A percentile compares a stretch with the other conserved stretches of the same genome.
phyloP scores from a whole-genome alignment of 2,888 invertebrate species.

The Apodemia zela region DNA sequence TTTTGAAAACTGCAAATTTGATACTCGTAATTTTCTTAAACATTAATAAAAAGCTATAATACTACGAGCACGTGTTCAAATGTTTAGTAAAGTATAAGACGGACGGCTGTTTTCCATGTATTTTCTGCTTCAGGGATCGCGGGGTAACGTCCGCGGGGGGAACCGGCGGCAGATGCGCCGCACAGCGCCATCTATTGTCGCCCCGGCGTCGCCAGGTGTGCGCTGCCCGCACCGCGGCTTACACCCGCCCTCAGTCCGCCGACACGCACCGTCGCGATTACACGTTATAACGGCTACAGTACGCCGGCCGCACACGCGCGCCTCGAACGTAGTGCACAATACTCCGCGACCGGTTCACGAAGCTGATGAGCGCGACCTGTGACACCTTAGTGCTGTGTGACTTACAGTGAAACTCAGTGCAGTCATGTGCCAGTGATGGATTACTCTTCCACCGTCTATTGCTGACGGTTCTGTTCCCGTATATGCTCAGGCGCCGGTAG shows the following conservation, averaged over 20 bases:
- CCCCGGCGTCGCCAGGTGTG: slow-evolving; percentile 61
- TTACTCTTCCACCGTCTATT: slow-evolving; percentile 62
- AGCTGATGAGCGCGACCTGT: slow-evolving; percentile 70
- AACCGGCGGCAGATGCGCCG: slow-evolving; percentile 70
- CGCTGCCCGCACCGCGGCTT: slow-evolving; percentile 66
- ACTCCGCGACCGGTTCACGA: slow-evolving; percentile 64
- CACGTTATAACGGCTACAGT: slow-evolving; percentile 58
- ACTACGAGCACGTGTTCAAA: slow-evolving; percentile 69
- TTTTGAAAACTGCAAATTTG: neutral
- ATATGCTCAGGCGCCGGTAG: slow-evolving; percentile 77
- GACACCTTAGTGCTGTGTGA: slow-evolving; percentile 77
- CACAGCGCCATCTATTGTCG: slow-evolving; percentile 75
- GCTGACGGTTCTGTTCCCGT: slow-evolving; percentile 66
- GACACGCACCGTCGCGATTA: slow-evolving; percentile 68
- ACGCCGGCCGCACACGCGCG: slow-evolving; percentile 68
- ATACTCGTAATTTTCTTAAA: neutral
- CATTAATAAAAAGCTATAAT: slow-evolving; percentile 21
- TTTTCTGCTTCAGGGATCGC: slow-evolving; percentile 62
- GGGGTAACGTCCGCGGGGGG: slow-evolving; percentile 40
- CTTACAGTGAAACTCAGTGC: slow-evolving; percentile 75
- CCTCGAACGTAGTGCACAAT: slow-evolving; percentile 75
- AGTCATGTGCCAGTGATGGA: slow-evolving; percentile 75
- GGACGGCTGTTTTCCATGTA: slow-evolving; percentile 72
- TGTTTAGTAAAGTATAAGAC: slow-evolving; percentile 45
- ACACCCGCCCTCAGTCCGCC: slow-evolving; percentile 76